Base-by-base conservation (phyloP, 2,888 invertebrate genomes). In the Cheilosia variabilis region DNA sequence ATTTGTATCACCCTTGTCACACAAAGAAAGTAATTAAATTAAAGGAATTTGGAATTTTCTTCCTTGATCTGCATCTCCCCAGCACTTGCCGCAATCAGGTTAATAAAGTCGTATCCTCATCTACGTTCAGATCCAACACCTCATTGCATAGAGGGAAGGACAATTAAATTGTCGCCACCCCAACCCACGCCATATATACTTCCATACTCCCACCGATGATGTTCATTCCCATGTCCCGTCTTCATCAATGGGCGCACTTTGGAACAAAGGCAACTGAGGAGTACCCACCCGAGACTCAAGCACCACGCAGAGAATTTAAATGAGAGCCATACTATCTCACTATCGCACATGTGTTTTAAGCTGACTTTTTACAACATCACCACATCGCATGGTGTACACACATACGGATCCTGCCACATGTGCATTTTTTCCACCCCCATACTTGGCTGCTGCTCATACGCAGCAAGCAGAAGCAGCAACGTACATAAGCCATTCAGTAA, bases 331-430 rank as follows among this genome's bases (percentile, higher is more conserved):
- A 27, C 55, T 55, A 24, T 57, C 50, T 53, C 37, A 43, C 52
- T 52, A 53, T 60, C 10, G 15, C 60, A 47, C 37, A 62, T n/a
- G 41, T 65, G 63, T 73, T 52, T 83, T 73, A 68, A 68, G 78
- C 62, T 83, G 83, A 55, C 57, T 75, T 65, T 84, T 75, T 79
- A 84, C 60, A 72, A 86, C 81, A 86, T 81, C 80, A 66, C 80
- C 80, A 81, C 80, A 84, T 71, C 47, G 53, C 57, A 75, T 57
- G 45, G 53, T 37, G 24, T 6, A 71, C 45, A 41, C 27, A n/a
- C 37, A 45, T 37, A 31, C 9, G 55, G 55, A 80, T 75, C 60
- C 66, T 77, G 86, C 72, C 77, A 53, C 71, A 80, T 81, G 76
- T 86, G 76, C 86, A 86, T 22, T 75, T 66, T 55, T 68, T 69